Percentiles rank a stretch among this genome's conserved stretches.
Conservation (phyloP, 2,113 vertebrate genomes). For the Pavo muticus region DNA sequence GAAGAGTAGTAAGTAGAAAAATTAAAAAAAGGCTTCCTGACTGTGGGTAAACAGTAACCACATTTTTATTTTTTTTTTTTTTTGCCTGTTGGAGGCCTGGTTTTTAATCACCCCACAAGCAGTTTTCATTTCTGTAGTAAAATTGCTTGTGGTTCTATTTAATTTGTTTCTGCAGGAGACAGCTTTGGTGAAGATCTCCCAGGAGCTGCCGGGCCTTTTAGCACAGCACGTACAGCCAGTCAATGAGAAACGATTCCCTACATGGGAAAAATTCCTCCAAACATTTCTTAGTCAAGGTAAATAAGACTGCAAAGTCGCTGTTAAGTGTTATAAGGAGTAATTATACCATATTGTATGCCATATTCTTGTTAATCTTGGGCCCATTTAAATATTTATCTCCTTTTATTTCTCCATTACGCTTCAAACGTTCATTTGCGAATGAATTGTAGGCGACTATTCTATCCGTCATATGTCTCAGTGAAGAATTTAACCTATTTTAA, state of each 20-base stretch:
- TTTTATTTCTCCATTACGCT: slow-evolving; percentile 38
- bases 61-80: slow-evolving; percentile 57
- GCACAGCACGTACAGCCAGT: slow-evolving; percentile 85
- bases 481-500: neutral
- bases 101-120: slow-evolving; percentile 88
- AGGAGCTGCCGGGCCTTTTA: slow-evolving; percentile 91
- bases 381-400: slow-evolving; percentile 56
- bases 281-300: slow-evolving; percentile 93
- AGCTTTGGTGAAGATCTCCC: slow-evolving; percentile 86
- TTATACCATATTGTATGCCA: slow-evolving; percentile 64
- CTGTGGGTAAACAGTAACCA: slow-evolving; percentile 88
- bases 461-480: neutral
- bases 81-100: slow-evolving; percentile 84
- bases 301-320: slow-evolving; percentile 80
- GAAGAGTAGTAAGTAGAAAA: slow-evolving; percentile 64
- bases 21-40: slow-evolving; percentile 82
- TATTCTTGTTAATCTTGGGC: slow-evolving; percentile 64
- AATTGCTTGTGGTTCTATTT: slow-evolving; percentile 87
- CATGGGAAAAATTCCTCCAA: slow-evolving; percentile 90
- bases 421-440: slow-evolving; percentile 46
- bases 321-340: slow-evolving; percentile 63
- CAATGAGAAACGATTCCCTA: slow-evolving; percentile 88
- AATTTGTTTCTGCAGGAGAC: slow-evolving; percentile 87
- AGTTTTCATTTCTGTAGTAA: slow-evolving; percentile 88
- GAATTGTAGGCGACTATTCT: slow-evolving; percentile 38